A percentile compares a stretch with the other conserved stretches of the same genome.
Conservation (phyloP, 2,797 vertebrate genomes). For the Cheracebus regulus region DNA sequence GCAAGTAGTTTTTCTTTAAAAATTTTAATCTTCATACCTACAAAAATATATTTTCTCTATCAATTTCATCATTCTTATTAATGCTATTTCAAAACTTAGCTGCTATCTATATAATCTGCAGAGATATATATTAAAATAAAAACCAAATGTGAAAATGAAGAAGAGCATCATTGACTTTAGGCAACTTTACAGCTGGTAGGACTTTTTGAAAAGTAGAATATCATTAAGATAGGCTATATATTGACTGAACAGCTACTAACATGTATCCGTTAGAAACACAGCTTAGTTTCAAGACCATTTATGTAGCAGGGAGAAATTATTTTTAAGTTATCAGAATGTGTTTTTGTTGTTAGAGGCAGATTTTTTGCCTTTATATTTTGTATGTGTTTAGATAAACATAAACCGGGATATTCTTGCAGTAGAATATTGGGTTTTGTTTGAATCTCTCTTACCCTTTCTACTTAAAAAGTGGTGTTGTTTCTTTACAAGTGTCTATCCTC, state of each 20-base stretch:
- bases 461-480: background rate
- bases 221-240: background rate
- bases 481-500: background rate
- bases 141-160: background rate
- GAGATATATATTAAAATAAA: background rate
- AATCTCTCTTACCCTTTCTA: background rate
- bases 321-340: background rate
- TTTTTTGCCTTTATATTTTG: background rate
- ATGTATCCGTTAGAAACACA: background rate
- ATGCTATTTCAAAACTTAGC: background rate
- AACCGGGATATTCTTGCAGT: background rate
- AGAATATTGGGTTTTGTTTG: background rate
- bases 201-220: background rate
- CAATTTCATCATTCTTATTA: background rate
- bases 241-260: background rate
- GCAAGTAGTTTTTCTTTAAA: background rate
- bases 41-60: background rate
- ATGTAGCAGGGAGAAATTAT: background rate
- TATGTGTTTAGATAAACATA: background rate
- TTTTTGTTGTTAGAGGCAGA: background rate
- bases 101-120: background rate
- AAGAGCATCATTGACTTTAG: background rate
- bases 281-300: background rate
- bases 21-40: background rate
- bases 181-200: background rate